A percentile compares a stretch with the other conserved stretches of the same genome.
phyloP scores from a whole-genome alignment of 2,113 vertebrate genomes.

The Casuarius casuarius region DNA sequence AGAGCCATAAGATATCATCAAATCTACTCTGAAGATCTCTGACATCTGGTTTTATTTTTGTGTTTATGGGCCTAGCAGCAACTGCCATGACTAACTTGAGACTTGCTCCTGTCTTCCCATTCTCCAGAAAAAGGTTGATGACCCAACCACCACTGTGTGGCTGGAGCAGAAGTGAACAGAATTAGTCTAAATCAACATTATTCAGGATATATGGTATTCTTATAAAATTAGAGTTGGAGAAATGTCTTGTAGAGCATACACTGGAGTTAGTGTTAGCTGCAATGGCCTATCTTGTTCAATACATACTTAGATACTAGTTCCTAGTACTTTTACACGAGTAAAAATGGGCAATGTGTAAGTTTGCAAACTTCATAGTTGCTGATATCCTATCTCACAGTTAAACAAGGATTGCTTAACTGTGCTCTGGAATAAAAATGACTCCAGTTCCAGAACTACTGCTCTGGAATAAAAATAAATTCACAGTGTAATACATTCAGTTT shows the following conservation, averaged over 20 bases:
- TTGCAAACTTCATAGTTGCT: neutral
- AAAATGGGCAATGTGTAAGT: neutral
- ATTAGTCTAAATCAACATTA: neutral
- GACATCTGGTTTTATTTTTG: conserved; percentile 42
- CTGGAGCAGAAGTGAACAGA: neutral
- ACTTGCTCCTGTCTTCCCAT: neutral
- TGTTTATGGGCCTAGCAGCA: neutral
- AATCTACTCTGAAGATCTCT: neutral
- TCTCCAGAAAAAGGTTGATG: neutral
- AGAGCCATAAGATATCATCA: neutral
- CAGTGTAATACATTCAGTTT: neutral
- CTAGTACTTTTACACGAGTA: neutral
- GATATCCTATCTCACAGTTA: neutral
- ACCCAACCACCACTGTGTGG: neutral
- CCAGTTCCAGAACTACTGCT: too few species aligned
- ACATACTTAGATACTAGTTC: neutral
- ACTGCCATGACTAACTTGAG: neutral
- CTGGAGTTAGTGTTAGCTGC: neutral
- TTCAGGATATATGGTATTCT: neutral
- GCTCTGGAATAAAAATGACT: neutral
- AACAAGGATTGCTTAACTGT: neutral
- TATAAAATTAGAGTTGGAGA: neutral
- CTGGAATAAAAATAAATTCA: neutral
- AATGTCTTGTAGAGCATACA: neutral
- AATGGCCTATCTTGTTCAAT: neutral